Evolutionary conservation across 2,888 invertebrate genomes (phyloP).

Genomic region (Antheraea assamensis): DNA sequence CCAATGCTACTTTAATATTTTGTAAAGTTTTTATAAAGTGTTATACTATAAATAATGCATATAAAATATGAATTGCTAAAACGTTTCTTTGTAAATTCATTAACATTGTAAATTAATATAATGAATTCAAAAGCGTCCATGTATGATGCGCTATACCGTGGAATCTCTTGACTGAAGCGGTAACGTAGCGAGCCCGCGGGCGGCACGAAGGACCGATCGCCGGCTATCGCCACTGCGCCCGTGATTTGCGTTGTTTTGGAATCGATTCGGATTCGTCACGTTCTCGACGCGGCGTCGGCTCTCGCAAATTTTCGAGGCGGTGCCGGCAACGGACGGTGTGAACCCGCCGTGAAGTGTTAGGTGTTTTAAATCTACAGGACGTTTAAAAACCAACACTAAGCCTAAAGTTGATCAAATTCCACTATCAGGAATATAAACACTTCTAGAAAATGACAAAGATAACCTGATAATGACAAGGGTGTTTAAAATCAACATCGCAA

Average conservation of each 20-base stretch:
- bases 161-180: conserved; percentile 26
- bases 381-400: no score
- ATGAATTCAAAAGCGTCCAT: conserved; percentile 27
- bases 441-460: no score
- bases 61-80: neutral
- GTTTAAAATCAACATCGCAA: no score
- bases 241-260: conserved; percentile 61
- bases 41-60: neutral
- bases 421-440: no score
- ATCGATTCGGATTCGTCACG: conserved; percentile 71
- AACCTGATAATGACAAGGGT: no score
- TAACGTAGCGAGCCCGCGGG: conserved; percentile 43
- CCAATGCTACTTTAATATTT: no score
- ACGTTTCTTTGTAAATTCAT: neutral
- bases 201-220: conserved; percentile 51
- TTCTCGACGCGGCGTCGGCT: conserved; percentile 50
- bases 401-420: no score
- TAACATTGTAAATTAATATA: neutral
- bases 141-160: conserved; percentile 31
- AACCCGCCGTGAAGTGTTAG: conserved; percentile 32
- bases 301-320: conserved; percentile 65
- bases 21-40: neutral
- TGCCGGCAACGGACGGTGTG: conserved; percentile 56
- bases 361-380: conserved; percentile 29
- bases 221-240: conserved; percentile 56